Evolutionary conservation across 2,113 vertebrate genomes (phyloP).

Genomic region (Phocoena phocoena): DNA sequence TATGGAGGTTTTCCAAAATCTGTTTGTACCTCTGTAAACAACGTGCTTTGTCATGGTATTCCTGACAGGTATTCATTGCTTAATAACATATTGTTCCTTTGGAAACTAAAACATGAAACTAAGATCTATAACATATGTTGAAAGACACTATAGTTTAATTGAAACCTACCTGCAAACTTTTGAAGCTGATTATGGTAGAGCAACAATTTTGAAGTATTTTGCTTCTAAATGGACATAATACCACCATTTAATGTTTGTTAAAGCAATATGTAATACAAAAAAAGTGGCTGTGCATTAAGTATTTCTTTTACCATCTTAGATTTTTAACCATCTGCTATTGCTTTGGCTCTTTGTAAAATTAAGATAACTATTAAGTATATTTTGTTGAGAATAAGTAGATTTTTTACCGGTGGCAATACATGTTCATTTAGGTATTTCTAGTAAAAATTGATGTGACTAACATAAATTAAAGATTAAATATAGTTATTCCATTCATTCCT

Average conservation of each 20-base stretch:
- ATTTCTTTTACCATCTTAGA: conserved; percentile 53
- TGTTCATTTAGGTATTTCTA: conserved; percentile 74
- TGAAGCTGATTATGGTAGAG: conserved; percentile 61
- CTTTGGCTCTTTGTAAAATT: conserved; percentile 77
- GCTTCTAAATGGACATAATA: conserved; percentile 49
- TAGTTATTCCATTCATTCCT: conserved; percentile 84
- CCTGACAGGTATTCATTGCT: conserved; percentile 93
- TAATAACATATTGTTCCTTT: conserved; percentile 78
- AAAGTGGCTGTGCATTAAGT: background rate
- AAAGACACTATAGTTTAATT: conserved; percentile 66
- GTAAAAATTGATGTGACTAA: conserved; percentile 79
- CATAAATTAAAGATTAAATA: conserved; percentile 84
- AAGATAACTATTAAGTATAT: conserved; percentile 66
- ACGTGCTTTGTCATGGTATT: conserved; percentile 93
- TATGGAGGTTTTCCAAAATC: conserved; percentile 96
- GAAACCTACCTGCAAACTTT: conserved; percentile 47
- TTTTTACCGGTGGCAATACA: conserved; percentile 69
- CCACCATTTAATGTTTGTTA: conserved; percentile 62
- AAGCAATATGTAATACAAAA: background rate
- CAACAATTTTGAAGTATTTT: conserved; percentile 66
- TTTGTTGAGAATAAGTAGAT: conserved; percentile 61
- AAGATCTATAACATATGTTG: conserved; percentile 68
- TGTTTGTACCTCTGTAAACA: conserved; percentile 95
- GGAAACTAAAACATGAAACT: conserved; percentile 72
- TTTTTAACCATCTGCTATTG: conserved; percentile 49